Base-by-base conservation (phyloP, 2,113 vertebrate species). In the Triplophysa dalaica region DNA sequence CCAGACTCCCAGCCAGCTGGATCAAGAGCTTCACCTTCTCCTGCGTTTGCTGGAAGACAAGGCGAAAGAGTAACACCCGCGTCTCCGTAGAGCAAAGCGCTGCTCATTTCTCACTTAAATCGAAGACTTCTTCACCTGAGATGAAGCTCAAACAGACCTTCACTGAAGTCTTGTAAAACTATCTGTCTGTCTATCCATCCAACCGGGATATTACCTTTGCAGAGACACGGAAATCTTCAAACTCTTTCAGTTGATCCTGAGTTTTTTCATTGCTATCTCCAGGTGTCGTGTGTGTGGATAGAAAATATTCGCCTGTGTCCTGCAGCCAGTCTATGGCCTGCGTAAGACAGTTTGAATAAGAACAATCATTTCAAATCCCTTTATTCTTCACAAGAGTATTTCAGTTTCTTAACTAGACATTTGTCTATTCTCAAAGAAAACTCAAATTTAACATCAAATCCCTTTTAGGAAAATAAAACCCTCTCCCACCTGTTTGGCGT, bases 281-380 rank as follows among this genome's bases (percentile, higher is more conserved):
- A 1, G 94, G 91, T 61, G 95, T 95, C 72, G 93, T 95, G 92
- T 98, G 98, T 48, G 95, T 95, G 83, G 94, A 93, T 84, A 99
- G 94, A 93, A 97, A 99, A 92, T 95, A 96, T 86, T 98, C 97
- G 60, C 98, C 98, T 61, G 93, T 94, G 88, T 99, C 96, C 89
- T 98, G 96, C 86, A 99, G 93, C 98, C 98, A 98, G 92, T 98
- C 96, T 84, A 99, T 88, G 1, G 97, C 97, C 97, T 99, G 86
- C 60, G 12, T 2, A 61, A 4, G n/a, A n/a, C 8, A 2, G 22
- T 43, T 77, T 41, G 43, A 12, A 61, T 62, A 62, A 62, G 38
- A 33, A 75, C 41, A n/a, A 54, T 60, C 33, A 45, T 70, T 10
- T 73, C 66, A 43, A 16, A 38, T 38, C 1, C 33, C 5, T 38